phyloP scores from a whole-genome alignment of 92 coral and sea anemone species.

The Phenganax stokvisi region DNA sequence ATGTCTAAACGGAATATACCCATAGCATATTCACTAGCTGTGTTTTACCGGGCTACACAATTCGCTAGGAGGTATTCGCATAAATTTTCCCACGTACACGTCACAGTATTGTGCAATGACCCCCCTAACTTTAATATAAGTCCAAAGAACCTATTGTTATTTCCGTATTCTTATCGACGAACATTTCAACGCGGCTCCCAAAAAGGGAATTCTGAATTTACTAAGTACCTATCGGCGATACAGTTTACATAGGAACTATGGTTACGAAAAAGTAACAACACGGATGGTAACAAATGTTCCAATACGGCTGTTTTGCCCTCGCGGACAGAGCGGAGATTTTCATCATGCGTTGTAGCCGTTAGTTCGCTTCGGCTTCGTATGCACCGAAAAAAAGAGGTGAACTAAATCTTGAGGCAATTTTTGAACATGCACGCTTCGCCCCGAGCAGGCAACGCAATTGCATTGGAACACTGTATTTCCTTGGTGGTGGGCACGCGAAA shows the following conservation, averaged over 20 bases:
- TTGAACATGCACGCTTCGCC: no score
- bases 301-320: neutral
- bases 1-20: neutral
- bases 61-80: neutral
- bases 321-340: no score
- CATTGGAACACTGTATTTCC: no score
- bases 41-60: neutral
- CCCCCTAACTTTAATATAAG: constrained; percentile 1
- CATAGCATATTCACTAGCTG: neutral
- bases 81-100: neutral
- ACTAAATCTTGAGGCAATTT: no score
- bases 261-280: constrained; percentile 9
- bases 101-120: neutral
- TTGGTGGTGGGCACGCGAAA: no score
- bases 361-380: no score
- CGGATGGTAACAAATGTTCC: neutral
- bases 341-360: no score
- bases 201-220: constrained; percentile 9
- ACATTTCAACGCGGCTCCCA: constrained; percentile 11
- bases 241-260: neutral
- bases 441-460: no score
- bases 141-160: constrained; percentile 15
- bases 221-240: neutral
- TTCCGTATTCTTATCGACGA: neutral
- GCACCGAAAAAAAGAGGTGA: no score